Conservation (phyloP, 2,888 invertebrate species). For the Chydorus sphaericus region DNA sequence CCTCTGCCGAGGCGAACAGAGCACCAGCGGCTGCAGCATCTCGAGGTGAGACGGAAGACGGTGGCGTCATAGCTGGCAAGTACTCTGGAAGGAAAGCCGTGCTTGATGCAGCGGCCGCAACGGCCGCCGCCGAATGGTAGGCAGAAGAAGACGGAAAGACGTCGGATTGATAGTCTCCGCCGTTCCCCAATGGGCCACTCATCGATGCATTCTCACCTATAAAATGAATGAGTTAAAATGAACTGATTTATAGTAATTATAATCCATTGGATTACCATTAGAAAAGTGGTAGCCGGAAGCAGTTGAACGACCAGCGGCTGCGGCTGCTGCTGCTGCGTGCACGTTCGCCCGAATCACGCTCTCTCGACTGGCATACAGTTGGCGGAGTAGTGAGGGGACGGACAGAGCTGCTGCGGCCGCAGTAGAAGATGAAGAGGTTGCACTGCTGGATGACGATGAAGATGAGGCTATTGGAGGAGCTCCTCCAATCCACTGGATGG, state of each 20-base stretch:
- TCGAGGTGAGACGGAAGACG: slow-evolving; percentile 88
- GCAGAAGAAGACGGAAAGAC: slow-evolving; percentile 17
- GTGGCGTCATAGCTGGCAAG: slow-evolving; percentile 80
- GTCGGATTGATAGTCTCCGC: slow-evolving; percentile 19
- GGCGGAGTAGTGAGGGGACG: slow-evolving; percentile 74
- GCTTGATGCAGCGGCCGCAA: slow-evolving; percentile 21
- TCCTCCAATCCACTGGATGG: slow-evolving; percentile 87
- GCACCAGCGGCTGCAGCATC: slow-evolving; percentile 62
- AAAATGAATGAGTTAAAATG: too few species aligned
- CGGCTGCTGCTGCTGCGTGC: slow-evolving; percentile 27
- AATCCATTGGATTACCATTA: too few species aligned
- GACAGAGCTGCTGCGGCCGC: slow-evolving; percentile 39
- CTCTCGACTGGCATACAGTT: slow-evolving; percentile 82
- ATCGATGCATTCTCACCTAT: slow-evolving; percentile 55
- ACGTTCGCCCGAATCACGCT: slow-evolving; percentile 87
- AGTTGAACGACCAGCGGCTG: slow-evolving; percentile 5
- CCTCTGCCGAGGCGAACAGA: slow-evolving; percentile 30
- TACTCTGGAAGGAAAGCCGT: slow-evolving; percentile 25
- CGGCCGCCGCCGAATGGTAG: slow-evolving; percentile 25
- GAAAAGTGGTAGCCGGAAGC: slow-evolving; percentile 22
- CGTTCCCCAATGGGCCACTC: slow-evolving; percentile 39
- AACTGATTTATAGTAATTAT: too few species aligned
- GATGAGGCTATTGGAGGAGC: slow-evolving; percentile 37
- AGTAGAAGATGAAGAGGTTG: slow-evolving; percentile 30
- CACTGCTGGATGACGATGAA: slow-evolving; percentile 21